Conservation (phyloP, 2,888 invertebrate species). For the Drosophila austrosaltans region DNA sequence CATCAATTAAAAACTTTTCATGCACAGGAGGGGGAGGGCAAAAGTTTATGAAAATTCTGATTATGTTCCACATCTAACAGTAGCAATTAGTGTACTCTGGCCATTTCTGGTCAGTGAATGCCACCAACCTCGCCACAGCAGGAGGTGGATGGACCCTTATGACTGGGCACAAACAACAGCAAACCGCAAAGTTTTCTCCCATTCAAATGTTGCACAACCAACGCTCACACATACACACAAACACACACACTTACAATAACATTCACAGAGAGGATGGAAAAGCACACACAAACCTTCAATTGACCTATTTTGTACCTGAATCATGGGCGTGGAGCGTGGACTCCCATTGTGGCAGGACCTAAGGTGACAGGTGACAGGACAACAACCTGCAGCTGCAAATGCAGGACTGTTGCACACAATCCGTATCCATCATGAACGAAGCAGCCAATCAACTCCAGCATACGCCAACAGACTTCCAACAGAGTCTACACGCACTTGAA, state of each 20-base stretch:
- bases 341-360: conserved; percentile 13
- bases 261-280: not conserved
- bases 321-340: conserved; percentile 46
- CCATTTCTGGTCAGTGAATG: conserved; percentile 7
- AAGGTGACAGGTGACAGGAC: conserved; percentile 60
- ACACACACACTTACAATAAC: not conserved
- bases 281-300: conserved; percentile 46
- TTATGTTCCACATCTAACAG: conserved; percentile 1
- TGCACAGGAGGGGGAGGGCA: not conserved
- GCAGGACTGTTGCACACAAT: conserved; percentile 19
- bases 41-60: conserved; percentile 8
- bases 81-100: not conserved
- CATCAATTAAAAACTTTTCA: conserved; percentile 2
- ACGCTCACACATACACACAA: conserved; percentile 25
- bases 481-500: conserved; percentile 48
- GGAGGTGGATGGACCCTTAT: not conserved
- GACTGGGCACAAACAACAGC: not conserved
- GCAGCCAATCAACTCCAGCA: conserved; percentile 59
- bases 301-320: conserved; percentile 59
- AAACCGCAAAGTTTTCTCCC: conserved; percentile 9
- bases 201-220: conserved; percentile 14
- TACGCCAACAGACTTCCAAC: conserved; percentile 1
- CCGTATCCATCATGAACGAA: conserved; percentile 13
- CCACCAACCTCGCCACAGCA: not conserved
- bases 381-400: conserved; percentile 62